Conservation (phyloP, 2,888 invertebrate species). For the Scaptomyza caliginosa region DNA sequence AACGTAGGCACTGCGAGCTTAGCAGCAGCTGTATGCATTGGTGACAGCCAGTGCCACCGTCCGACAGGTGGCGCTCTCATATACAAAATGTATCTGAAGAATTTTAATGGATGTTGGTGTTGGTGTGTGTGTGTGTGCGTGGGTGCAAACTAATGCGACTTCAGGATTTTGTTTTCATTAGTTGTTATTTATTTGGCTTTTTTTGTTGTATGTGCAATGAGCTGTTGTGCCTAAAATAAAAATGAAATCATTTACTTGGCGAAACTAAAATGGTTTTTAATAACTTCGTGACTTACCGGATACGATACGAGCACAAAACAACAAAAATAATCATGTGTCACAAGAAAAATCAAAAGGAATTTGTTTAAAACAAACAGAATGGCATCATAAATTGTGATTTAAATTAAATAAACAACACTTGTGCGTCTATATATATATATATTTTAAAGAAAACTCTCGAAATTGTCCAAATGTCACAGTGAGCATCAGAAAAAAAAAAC, state of each 20-base stretch:
- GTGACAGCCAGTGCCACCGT: conserved; percentile 36
- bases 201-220: conserved; percentile 61
- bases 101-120: conserved; percentile 46
- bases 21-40: conserved; percentile 53
- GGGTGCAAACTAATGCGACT: conserved; percentile 56
- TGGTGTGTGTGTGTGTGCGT: conserved; percentile 43
- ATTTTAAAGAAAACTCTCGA: conserved; percentile 50
- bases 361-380: conserved; percentile 8
- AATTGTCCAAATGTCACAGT: conserved; percentile 43
- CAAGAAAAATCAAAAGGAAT: conserved; percentile 45
- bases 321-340: conserved; percentile 52
- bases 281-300: conserved; percentile 74
- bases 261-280: conserved; percentile 65
- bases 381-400: conserved; percentile 63
- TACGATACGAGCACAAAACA: conserved; percentile 59
- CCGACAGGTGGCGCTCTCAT: conserved; percentile 54
- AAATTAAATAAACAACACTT: conserved; percentile 72
- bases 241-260: conserved; percentile 78
- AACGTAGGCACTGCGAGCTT: conserved; percentile 29
- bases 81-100: conserved; percentile 57
- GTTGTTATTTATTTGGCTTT: conserved; percentile 27
- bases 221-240: conserved; percentile 77
- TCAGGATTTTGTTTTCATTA: conserved; percentile 43
- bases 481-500: conserved; percentile 26
- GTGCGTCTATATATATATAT: conserved; percentile 37